Evolutionary conservation across 2,113 vertebrate species (phyloP).

Genomic region (Oreotrochilus melanogaster): DNA sequence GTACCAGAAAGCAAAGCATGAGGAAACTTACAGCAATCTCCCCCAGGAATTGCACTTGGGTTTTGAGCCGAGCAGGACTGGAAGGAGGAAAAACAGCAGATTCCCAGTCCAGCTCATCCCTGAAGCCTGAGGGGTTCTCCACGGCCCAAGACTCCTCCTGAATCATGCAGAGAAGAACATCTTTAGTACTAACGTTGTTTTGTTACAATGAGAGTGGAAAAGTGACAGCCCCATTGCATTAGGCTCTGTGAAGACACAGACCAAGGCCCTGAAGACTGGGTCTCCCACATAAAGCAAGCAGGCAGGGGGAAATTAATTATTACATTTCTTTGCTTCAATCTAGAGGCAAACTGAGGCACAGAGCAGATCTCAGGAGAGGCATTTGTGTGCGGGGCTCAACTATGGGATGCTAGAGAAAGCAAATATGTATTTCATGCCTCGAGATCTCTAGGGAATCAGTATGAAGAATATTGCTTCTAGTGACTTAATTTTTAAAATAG

Average conservation of each 20-base stretch:
- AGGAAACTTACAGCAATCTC: background rate
- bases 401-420: background rate
- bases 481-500: background rate
- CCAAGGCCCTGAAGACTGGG: background rate
- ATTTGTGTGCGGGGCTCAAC: background rate
- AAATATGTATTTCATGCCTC: fast-evolving
- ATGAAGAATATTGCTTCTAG: background rate
- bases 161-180: fast-evolving
- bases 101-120: background rate
- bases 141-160: background rate
- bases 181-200: background rate
- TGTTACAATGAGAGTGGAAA: background rate
- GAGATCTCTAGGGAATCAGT: background rate
- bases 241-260: background rate
- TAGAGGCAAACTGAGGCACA: background rate
- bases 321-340: background rate
- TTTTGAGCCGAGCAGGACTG: background rate
- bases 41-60: background rate
- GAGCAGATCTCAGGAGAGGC: background rate
- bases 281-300: background rate
- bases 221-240: fast-evolving
- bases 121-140: background rate
- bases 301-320: background rate
- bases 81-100: background rate
- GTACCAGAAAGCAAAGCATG: background rate